Base-by-base conservation (phyloP, 2,888 invertebrate genomes). In the Lepetodrilus schrolli region DNA sequence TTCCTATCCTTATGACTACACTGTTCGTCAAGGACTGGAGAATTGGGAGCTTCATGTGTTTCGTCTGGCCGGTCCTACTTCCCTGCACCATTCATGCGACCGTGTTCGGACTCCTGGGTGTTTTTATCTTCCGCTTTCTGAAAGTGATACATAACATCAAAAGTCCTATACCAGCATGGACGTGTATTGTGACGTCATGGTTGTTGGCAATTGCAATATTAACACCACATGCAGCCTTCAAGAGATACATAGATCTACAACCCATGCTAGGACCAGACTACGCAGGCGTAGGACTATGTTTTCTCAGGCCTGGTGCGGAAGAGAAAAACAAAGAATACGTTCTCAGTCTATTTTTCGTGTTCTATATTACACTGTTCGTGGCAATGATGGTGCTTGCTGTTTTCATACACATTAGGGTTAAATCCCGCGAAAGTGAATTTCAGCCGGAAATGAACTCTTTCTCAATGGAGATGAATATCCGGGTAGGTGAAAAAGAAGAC, bases 121-220 rank as follows among this genome's bases (percentile, higher is more conserved):
- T 58, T 5, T 58, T 58, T 34, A 34, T 58, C 13, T 58, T 58
- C 58, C 58, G 58, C 58, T 58, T 30, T 30, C 30, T 58, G n/a
- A 58, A 58, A 58, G n/a, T 58, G 8, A 34, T 58, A 17, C 58
- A 58, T 17, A 58, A 58, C 58, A 13, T 30, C 7, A 58, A 58
- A 30, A 58, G 58, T n/a, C 58, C 58, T 7, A 58, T 58, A 17
- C 58, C 58, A 30, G 58, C 58, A 7, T 58, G 58, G 58, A 58
- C 58, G n/a, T 58, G 58, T 26, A 58, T 26, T 30, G 58, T 58
- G 58, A 58, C 58, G n/a, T 58, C 58, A 58, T 58, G 58, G 58
- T 30, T 58, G 30, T 58, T 58, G 21, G 26, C 58, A 17, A 58
- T 58, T 13, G 58, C 58, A 13, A 58, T 58, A 13, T 34, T 30